These are phyloP conservation scores for Calameuta filiformis DNA, from an alignment of 2,888 invertebrate genomes.

Conservation along the genomic window DNA sequence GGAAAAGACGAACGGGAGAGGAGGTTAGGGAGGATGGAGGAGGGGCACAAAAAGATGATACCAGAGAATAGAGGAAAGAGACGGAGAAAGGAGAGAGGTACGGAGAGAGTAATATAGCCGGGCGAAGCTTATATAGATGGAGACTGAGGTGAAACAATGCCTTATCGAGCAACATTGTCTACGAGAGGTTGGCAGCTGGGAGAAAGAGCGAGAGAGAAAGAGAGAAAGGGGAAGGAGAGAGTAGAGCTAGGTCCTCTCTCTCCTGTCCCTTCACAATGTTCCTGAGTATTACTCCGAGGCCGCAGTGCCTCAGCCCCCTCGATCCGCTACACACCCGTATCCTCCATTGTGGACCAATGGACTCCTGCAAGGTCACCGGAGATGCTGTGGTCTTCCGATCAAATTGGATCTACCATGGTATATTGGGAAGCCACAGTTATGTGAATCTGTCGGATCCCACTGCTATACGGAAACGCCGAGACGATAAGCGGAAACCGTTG, in stretches of 20 bases:
- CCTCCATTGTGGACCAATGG: slow-evolving; percentile 16
- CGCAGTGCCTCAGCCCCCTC: too few species aligned
- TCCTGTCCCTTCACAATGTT: too few species aligned
- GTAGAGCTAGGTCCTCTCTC: neutral
- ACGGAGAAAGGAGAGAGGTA: neutral
- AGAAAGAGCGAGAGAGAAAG: slow-evolving; percentile 1
- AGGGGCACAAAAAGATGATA: neutral
- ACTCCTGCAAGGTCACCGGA: slow-evolving; percentile 34
- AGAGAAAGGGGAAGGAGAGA: slow-evolving; percentile 1
- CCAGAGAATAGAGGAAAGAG: neutral
- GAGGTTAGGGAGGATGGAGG: neutral
- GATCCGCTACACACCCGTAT: neutral
- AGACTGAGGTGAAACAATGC: slow-evolving; percentile 58
- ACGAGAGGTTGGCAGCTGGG: slow-evolving; percentile 21
- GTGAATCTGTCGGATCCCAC: slow-evolving; percentile 31
- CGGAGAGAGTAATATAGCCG: slow-evolving; percentile 15
- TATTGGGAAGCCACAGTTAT: slow-evolving; percentile 46
- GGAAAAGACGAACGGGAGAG: slow-evolving; percentile 5
- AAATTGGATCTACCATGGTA: slow-evolving; percentile 57
- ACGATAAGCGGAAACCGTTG: too few species aligned
- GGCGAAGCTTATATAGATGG: slow-evolving; percentile 37
- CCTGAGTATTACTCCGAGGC: too few species aligned
- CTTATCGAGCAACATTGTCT: slow-evolving; percentile 63
- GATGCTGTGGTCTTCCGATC: slow-evolving; percentile 54
- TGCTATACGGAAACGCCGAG: too few species aligned